Base-by-base conservation (phyloP, 2,797 vertebrate genomes). In the Poeciliopsis paucimaculata region DNA sequence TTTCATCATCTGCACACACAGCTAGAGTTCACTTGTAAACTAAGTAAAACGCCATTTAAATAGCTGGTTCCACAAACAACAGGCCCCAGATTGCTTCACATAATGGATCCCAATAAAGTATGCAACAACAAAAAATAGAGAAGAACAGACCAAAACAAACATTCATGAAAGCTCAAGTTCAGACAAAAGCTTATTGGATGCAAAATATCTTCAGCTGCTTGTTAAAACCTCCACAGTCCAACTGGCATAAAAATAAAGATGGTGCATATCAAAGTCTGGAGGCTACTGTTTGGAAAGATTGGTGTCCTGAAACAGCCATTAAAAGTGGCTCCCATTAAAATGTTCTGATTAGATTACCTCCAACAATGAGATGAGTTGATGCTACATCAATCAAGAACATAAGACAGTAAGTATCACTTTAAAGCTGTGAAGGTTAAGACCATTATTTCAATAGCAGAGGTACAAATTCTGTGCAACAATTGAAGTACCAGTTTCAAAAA, bases 191-290 rank as follows among this genome's bases (percentile, higher is more conserved):
- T 66, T 23, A 39, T 39, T 66, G 62, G 18, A 66, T 20, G n/a
- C 62, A 66, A 66, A 16, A 36, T 66, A 9, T 23, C 64, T 36
- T 66, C 18, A 66, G 34, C 64, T 66, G 34, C 62, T 66, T 39
- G 16, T 66, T 66, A 39, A 39, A 66, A 66, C 62, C 31, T 66
- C 62, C 62, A 34, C 60, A 62, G 15, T 62, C 60, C 60, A 66
- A 39, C 34, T 16, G 34, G 34, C 62, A 34, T 18, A 66, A 66
- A 66, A 66, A 66, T 66, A 36, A 66, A 66, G 34, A 66, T 39
- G 20, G 62, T 11, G 15, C 34, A 66, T 39, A 36, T 39, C 34
- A 10, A 64, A 36, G 60, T 62, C 60, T 62, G 57, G 28, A 31
- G 15, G 62, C 62, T 20, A 20, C 62, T 23, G 36, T 66, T 39